Base-by-base conservation (phyloP, 2,888 invertebrate species). In the Agrochola macilenta region DNA sequence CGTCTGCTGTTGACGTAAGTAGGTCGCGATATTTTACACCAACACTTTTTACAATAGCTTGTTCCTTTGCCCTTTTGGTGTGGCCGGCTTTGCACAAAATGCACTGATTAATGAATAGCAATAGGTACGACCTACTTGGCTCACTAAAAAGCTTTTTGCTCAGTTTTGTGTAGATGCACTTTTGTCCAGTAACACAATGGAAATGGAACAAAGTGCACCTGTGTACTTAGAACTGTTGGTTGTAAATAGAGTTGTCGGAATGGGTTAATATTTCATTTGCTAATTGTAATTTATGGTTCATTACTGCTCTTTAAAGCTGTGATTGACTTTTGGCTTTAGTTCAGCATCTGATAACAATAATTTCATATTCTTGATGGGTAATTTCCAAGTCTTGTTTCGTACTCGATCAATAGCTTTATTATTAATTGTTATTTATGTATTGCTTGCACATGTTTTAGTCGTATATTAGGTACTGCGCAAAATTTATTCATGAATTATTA, bases 11-110 rank as follows among this genome's bases (percentile, higher is more conserved):
- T 84, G 94, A 95, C 95, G 89, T 93, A 95, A 94, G 90, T 95
- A 92, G 95, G 95, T 93, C 95, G 91, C 88, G 89, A 87, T 93
- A 91, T 92, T 95, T 95, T 93, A 94, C 92, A 88, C 90, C 86
- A 84, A 89, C 89, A 73, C 61, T 83, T 87, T 81, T 88, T 88
- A 89, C 87, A 89, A 85, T 88, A 82, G 79, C 85, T 43, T 83
- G 81, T 86, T 87, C 72, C 80, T 89, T 87, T 85, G 83, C 88
- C 84, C 86, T 87, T 88, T 90, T 85, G 86, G 71, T 75, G 78
- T 68, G 46, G 46, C 70, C 46, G 57, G 65, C 64, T 79, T 78
- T 69, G 65, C 74, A 64, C 73, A 68, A 75, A 79, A 78, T 84
- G 74, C 76, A 86, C 61, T 86, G 71, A 84, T 83, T 79, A 79